phyloP scores from a whole-genome alignment of 1,140 invertebrate species.

The Hylyphantes graminicola region DNA sequence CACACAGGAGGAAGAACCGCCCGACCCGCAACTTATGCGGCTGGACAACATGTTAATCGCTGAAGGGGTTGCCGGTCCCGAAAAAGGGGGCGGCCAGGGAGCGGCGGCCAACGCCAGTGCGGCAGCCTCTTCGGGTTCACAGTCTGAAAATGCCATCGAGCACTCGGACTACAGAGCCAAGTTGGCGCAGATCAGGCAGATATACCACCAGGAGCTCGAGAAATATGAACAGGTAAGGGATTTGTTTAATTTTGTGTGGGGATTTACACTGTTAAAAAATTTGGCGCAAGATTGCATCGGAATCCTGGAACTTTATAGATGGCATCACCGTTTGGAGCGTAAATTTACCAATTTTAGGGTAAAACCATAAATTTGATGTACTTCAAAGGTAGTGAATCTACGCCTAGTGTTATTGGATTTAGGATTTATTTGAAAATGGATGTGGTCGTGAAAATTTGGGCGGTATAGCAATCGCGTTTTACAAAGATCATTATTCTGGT shows the following conservation, averaged over 20 bases:
- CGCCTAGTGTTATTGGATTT: too few species aligned
- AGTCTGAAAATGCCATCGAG: slow-evolving; percentile 95
- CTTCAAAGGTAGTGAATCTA: too few species aligned
- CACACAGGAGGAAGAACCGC: slow-evolving; percentile 97
- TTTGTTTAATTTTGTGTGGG: neutral
- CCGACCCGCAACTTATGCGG: slow-evolving; percentile 98
- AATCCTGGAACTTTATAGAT: too few species aligned
- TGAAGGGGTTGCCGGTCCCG: slow-evolving; percentile 97
- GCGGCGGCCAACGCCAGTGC: slow-evolving; percentile 91
- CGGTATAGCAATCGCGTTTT: too few species aligned
- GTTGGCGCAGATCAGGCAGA: slow-evolving; percentile 97
- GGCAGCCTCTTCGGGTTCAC: slow-evolving; percentile 78
- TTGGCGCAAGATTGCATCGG: too few species aligned
- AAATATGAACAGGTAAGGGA: slow-evolving; percentile 92
- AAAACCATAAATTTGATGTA: too few species aligned
- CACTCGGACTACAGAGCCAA: slow-evolving; percentile 99
- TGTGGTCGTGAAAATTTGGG: too few species aligned
- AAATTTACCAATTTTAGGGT: too few species aligned
- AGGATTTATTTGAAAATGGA: too few species aligned
- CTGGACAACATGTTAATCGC: slow-evolving; percentile 99
- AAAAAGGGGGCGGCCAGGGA: slow-evolving; percentile 93
- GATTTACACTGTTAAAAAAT: too few species aligned
- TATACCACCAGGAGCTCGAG: slow-evolving; percentile 98
- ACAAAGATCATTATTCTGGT: too few species aligned
- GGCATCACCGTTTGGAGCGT: too few species aligned